Percentiles rank a stretch among this genome's conserved stretches.
phyloP scores from a whole-genome alignment of 2,113 vertebrate genomes.

The Ctenodactylus gundi region DNA sequence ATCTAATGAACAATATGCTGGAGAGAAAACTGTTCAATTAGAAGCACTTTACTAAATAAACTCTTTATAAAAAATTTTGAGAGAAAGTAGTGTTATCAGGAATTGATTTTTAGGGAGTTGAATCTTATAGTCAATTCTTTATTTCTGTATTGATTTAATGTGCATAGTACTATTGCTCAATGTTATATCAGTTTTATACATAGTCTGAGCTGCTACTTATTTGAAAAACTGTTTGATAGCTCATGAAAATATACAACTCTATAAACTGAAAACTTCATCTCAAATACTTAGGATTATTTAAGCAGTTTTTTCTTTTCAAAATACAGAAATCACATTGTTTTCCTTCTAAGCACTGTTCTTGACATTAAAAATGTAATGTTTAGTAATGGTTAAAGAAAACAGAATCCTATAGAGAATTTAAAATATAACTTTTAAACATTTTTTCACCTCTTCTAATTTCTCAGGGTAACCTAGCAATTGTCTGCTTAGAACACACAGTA shows the following conservation, averaged over 20 bases:
- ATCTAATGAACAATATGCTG: not conserved
- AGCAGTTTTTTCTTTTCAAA: conserved; percentile 34
- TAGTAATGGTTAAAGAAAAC: conserved; percentile 39
- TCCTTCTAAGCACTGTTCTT: not conserved
- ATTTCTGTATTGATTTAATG: not conserved
- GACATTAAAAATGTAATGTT: not conserved
- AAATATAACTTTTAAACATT: conserved; percentile 16
- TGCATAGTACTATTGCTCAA: not conserved
- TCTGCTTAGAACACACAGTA: not conserved
- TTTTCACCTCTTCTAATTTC: not conserved
- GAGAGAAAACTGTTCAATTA: not conserved
- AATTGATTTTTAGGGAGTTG: not conserved
- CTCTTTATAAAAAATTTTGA: conserved; percentile 10
- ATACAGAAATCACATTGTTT: not conserved
- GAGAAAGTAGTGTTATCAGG: not conserved
- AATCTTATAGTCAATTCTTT: conserved; percentile 18
- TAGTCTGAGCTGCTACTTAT: not conserved
- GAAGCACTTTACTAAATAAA: not conserved
- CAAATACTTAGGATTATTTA: conserved; percentile 42
- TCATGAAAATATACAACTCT: conserved; percentile 1
- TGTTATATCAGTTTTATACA: not conserved
- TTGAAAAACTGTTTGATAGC: conserved; percentile 30
- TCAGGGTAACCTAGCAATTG: not conserved
- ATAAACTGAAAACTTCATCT: not conserved
- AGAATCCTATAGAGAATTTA: not conserved